Evolutionary conservation across 1,140 invertebrate genomes (phyloP), one percentile per base, ranked within the genome.

Genomic region (Telenomus remus): DNA sequence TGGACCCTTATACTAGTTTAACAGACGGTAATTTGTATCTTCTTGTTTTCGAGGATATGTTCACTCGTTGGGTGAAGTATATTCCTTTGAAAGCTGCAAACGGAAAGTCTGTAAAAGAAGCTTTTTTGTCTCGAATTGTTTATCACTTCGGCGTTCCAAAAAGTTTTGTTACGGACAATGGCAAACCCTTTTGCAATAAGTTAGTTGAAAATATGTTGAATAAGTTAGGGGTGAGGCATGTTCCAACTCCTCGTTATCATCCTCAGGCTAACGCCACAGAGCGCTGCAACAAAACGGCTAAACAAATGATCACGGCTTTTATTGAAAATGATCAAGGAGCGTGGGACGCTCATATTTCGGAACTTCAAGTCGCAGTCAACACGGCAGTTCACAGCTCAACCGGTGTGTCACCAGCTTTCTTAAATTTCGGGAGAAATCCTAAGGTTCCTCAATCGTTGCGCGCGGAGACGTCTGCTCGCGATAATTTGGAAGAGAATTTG

Each of bases 281-380:
- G 69, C 47, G 88, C 8, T 81, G 83, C 12, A 89, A 89, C 65
- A 49, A 83, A 1, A 83, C 84, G n/a, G n/a, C 89, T 1, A 88
- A 89, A 65, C 69, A 76, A 1, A 82, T 84, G 74, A 63, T 89
- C 0, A 49, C 74, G 0, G 82, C 85, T 1, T 81, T 83, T 10
- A 79, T 88, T 0, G 60, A 76, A 6, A 50, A 81, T 0, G 71
- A 86, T 34, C 85, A 89, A 53, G n/a, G 34, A 0, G 47, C 49
- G 1, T 89, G 85, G 86, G 71, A 81, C 42, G 53, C 70, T 11
- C 64, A 81, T 55, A 50, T 84, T 4, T 43, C 49, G 2, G 53
- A 76, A 3, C 76, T 85, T 14, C 56, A 79, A 3, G 84, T 84
- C 49, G 82, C 84, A 0, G 70, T 82, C 15, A 83, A 83, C 56